Evolutionary conservation across 2,113 vertebrate genomes (phyloP).

Genomic region (Crotalus horridus): DNA sequence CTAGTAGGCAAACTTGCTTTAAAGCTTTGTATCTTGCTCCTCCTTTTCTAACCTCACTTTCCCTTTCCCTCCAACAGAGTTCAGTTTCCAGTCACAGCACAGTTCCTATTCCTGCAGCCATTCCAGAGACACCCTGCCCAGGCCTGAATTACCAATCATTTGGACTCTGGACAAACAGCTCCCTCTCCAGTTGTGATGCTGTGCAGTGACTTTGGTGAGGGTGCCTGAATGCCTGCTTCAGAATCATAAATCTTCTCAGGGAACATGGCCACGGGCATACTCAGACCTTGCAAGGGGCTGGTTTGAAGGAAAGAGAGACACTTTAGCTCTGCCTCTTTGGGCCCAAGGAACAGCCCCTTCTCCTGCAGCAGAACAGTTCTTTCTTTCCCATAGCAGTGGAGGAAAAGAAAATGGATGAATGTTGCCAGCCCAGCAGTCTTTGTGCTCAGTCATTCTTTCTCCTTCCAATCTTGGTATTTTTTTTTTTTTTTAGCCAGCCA

Average conservation of each 20-base stretch:
- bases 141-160: not conserved
- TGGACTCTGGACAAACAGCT: not conserved
- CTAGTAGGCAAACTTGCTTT: not conserved
- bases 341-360: not conserved
- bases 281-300: not conserved
- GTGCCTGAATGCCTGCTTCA: accelerated
- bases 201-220: not conserved
- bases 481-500: not conserved
- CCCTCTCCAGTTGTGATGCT: conserved; percentile 30
- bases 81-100: not conserved
- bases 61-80: not conserved
- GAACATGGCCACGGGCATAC: conserved; percentile 33
- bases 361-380: not conserved
- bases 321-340: not conserved
- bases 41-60: not conserved
- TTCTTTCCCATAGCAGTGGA: not conserved
- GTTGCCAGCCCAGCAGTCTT: not conserved
- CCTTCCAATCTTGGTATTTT: not conserved
- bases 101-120: conserved; percentile 3
- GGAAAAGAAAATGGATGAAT: not conserved
- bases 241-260: conserved; percentile 53
- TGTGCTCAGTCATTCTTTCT: not conserved
- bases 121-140: conserved; percentile 14
- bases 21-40: not conserved
- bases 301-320: not conserved